Evolutionary conservation across 2,113 vertebrate genomes (phyloP), one percentile per base, ranked within the genome.

Genomic region (Corythornis cristatus): DNA sequence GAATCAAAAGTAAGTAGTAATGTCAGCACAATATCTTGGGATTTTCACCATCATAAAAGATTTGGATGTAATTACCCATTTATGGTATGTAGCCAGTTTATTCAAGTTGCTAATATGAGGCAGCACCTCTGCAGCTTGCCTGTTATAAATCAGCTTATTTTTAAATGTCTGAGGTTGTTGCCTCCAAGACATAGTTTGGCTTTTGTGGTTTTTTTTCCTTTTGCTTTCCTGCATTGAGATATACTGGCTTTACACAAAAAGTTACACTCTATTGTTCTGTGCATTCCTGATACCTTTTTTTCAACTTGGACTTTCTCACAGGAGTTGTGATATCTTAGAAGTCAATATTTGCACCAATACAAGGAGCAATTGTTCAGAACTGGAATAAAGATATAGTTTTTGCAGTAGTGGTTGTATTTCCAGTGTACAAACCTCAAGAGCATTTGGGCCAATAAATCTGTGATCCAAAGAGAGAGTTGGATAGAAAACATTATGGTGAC

Each of bases 401-500:
- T 91, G 68, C 2, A 29, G 80, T 83, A 86, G 48, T 43, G 71
- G n/a, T 33, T 93, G 26, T 57, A 51, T 72, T 85, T 71, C 65
- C 65, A 80, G 31, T 13, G 11, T n/a, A n/a, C 42, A 68, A 90
- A 80, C 42, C 64, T 79, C 79, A 77, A 40, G 28, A 80, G 21
- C 31, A 33, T 77, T 86, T 73, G 46, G 60, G 51, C 60, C 68
- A 88, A 22, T 77, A 90, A 90, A 48, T 83, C 56, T 80, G 51
- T 17, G 33, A 48, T 94, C 56, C 83, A 90, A 79, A 26, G 9
- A 75, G 21, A 74, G 43, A 82, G n/a, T 88, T 86, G 91, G 35
- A 71, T 77, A 76, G 83, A 92, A 92, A 83, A 83, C 17, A 37
- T 94, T 84, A 86, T 37, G 29, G 57, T 64, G 37, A 77, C 79